These are phyloP conservation scores for Amiota minor DNA, from an alignment of 2,888 invertebrate species.

Conservation along the genomic window DNA sequence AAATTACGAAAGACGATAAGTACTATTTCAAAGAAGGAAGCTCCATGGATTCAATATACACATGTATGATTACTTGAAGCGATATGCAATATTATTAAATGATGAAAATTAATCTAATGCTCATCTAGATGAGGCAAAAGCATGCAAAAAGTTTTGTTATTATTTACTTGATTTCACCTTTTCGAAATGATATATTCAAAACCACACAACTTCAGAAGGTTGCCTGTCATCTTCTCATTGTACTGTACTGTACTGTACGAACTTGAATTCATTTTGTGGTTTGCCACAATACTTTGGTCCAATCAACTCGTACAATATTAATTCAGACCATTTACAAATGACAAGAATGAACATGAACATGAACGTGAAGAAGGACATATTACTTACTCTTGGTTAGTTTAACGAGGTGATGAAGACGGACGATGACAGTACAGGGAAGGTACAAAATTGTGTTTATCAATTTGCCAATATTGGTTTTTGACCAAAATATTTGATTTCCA, in stretches of 20 bases:
- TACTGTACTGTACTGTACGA: constrained; percentile 23
- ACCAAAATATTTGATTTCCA: constrained; percentile 22
- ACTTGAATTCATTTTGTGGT: constrained; percentile 43
- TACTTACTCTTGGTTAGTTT: no score
- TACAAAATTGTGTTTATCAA: not conserved
- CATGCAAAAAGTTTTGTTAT: no score
- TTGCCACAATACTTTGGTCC: constrained; percentile 46
- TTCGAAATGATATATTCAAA: not conserved
- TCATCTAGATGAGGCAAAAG: no score
- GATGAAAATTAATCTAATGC: no score
- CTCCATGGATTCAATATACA: not conserved
- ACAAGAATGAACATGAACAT: not conserved
- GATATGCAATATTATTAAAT: not conserved
- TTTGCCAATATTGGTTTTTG: not conserved
- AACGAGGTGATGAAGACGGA: no score
- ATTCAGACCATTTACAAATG: constrained; percentile 48
- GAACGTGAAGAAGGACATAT: no score
- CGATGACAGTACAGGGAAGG: no score
- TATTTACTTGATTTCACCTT: no score
- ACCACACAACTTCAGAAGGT: not conserved
- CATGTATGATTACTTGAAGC: not conserved
- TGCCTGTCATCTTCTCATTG: not conserved
- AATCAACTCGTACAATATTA: constrained; percentile 55
- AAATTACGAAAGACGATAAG: constrained; percentile 3
- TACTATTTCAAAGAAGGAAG: not conserved